These are phyloP conservation scores for Orientallactaga sibirica DNA, from an alignment of 2,797 vertebrate genomes.

Conservation along the genomic window DNA sequence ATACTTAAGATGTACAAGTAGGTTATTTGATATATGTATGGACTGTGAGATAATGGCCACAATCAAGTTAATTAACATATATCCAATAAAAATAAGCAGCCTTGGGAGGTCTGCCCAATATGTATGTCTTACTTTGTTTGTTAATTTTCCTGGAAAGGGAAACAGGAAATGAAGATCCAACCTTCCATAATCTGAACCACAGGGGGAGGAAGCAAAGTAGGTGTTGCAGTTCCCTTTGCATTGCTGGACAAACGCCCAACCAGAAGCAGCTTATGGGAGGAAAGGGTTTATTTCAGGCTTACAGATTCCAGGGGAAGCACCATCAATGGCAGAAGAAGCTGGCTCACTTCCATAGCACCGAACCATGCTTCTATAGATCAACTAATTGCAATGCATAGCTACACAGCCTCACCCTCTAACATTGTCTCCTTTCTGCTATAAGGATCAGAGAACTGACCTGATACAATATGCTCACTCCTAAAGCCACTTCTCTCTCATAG, in stretches of 20 bases:
- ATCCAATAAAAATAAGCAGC: slow-evolving; percentile 3
- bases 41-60: slow-evolving; percentile 1
- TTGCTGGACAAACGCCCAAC: too few species aligned
- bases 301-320: too few species aligned
- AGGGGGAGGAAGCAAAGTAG: not conserved
- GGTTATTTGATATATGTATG: not conserved
- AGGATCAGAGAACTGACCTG: not conserved
- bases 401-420: not conserved
- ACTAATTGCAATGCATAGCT: not conserved
- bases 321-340: too few species aligned
- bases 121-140: slow-evolving; percentile 65
- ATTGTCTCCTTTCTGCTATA: slow-evolving; percentile 27
- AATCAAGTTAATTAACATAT: slow-evolving; percentile 4
- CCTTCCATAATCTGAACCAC: slow-evolving; percentile 62
- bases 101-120: slow-evolving; percentile 4
- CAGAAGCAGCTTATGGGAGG: too few species aligned
- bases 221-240: too few species aligned
- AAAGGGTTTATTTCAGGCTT: too few species aligned
- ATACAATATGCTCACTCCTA: not conserved
- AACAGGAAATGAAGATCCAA: slow-evolving; percentile 60
- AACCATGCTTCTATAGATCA: not conserved
- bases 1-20: not conserved
- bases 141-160: slow-evolving; percentile 67
- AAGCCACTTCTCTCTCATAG: not conserved
- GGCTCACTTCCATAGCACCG: not conserved